Base-by-base conservation (phyloP, 2,888 invertebrate species). In the Drosophila mettleri region DNA sequence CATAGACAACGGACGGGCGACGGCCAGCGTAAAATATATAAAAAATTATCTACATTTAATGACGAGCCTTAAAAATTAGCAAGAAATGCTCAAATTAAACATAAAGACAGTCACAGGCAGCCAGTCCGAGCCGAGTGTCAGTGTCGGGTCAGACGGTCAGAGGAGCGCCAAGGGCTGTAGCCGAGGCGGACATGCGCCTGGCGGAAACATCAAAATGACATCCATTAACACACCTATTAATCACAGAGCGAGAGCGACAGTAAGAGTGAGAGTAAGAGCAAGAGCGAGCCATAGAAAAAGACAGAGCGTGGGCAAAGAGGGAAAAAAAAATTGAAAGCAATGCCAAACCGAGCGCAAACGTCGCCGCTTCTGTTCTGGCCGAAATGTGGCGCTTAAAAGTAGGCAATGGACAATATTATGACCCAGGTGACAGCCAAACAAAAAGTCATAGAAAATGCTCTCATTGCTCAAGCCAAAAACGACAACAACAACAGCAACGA, bases 221-320 rank as follows among this genome's bases (percentile, higher is more conserved):
- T 89, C 90, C 90, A 90, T 90, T 90, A 90, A 88, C 91, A 90
- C 90, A 88, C 88, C 90, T 90, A 90, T 90, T 90, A 90, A 90
- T 91, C 90, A 91, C 79, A 83, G 78, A 75, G 45, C 36, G 27
- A 82, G 74, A 78, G 39, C 22, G 18, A 59, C 33, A 53, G 49
- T 27, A 39, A 33, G 62, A 61, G 39, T 20, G 7, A 55, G 33
- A 14, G 20, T n/a, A n/a, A n/a, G n/a, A n/a, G n/a, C n/a, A n/a
- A 31, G 20, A 33, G 31, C 4, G n/a, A 14, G 33, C 33, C 5
- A 6, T n/a, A 34, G 43, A 60, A 61, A 38, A 61, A 61, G 63
- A 62, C 18, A 61, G 27, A 8, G n/a, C 41, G 22, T 31, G 18
- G 3, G 12, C 18, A 58, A 70, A 61, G n/a, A 31, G 18, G 41